Evolutionary conservation across 2,797 vertebrate species (phyloP).

Genomic region (Sebastes matsubarae): DNA sequence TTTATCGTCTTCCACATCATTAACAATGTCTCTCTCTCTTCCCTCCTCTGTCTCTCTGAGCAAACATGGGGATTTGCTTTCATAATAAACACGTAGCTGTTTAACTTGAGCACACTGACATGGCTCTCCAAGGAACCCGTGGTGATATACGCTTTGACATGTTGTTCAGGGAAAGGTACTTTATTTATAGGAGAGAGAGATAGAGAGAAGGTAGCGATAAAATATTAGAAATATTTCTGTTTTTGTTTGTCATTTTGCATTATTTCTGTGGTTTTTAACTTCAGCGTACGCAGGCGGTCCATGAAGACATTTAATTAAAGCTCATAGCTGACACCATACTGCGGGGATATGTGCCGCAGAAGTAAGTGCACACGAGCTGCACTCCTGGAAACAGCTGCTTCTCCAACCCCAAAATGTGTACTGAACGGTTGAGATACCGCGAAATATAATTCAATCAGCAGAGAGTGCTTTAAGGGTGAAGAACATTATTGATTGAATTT

Average conservation of each 20-base stretch:
- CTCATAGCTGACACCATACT: neutral
- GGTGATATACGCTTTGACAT: constrained; percentile 27
- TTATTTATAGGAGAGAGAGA: constrained; percentile 10
- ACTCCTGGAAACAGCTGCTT: constrained; percentile 1
- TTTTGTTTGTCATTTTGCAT: neutral
- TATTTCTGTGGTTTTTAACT: neutral
- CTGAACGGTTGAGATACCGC: constrained; percentile 12
- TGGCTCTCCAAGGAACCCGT: constrained; percentile 5
- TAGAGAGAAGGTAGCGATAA: neutral
- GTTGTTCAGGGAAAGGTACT: constrained; percentile 5
- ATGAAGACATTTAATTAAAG: neutral
- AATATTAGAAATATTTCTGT: neutral
- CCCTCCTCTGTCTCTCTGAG: constrained; percentile 20
- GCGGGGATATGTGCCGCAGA: neutral
- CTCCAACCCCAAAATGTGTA: constrained; percentile 12
- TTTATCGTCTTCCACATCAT: constrained; percentile 66
- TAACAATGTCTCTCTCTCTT: constrained; percentile 48
- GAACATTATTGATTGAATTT: constrained; percentile 38
- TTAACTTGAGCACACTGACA: constrained; percentile 47
- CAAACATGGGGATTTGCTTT: constrained; percentile 54
- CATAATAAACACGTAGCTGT: constrained; percentile 56
- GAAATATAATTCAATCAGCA: constrained; percentile 37
- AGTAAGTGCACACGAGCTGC: neutral
- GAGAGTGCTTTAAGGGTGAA: constrained; percentile 23
- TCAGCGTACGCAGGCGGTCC: neutral